A percentile compares a stretch with the other conserved stretches of the same genome.
These are phyloP conservation scores for Pelosia muscerda DNA, from an alignment of 2,888 invertebrate species.

Conservation along the genomic window DNA sequence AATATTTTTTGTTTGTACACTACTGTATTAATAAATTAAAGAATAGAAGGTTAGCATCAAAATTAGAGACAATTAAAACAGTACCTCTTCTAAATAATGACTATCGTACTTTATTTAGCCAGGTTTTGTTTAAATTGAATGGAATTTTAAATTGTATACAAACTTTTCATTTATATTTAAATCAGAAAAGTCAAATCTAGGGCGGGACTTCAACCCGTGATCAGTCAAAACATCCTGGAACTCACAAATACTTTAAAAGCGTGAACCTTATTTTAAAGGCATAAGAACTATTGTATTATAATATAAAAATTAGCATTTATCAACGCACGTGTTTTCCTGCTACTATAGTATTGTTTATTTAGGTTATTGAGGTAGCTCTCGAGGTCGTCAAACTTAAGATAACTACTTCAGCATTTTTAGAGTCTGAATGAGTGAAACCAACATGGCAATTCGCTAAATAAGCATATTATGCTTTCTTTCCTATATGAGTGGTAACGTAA, in stretches of 20 bases:
- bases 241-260: background rate
- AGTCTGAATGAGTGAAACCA: background rate
- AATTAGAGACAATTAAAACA: no score
- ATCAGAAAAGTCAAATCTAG: background rate
- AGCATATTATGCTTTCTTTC: background rate
- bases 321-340: background rate
- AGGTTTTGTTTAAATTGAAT: background rate
- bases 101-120: background rate
- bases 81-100: no score
- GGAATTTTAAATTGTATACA: background rate
- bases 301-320: background rate
- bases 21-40: background rate
- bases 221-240: background rate
- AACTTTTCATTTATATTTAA: background rate
- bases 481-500: background rate
- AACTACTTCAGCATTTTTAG: slow-evolving; percentile 1
- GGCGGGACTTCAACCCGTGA: background rate
- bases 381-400: slow-evolving; percentile 4
- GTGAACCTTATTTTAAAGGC: background rate
- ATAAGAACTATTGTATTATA: background rate
- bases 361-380: slow-evolving; percentile 4
- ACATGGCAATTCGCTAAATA: background rate
- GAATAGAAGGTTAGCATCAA: background rate
- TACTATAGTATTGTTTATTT: background rate
- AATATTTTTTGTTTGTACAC: background rate